These are phyloP conservation scores for Hermetia illucens DNA, from an alignment of 1,140 invertebrate species.

Conservation along the genomic window DNA sequence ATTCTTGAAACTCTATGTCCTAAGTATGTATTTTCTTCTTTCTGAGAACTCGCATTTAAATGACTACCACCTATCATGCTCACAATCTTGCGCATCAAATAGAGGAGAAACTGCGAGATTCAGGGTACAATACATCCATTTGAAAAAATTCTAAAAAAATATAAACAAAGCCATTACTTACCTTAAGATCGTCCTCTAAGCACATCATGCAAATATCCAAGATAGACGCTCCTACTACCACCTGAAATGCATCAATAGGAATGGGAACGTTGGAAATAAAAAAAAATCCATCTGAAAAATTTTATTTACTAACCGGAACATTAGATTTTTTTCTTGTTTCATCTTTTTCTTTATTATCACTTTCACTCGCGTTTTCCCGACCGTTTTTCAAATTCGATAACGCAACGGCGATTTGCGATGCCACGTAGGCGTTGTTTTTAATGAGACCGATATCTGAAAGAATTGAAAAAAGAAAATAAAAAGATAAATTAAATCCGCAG, in stretches of 20 bases:
- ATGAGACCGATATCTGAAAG: constrained; percentile 71
- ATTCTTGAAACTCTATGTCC: too few species aligned
- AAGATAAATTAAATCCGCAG: too few species aligned
- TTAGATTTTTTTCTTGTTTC: constrained; percentile 5
- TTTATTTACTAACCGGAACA: constrained; percentile 6
- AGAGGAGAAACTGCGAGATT: too few species aligned
- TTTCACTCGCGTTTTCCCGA: neutral
- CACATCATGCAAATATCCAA: constrained; percentile 59
- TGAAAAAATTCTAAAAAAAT: too few species aligned
- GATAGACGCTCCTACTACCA: constrained; percentile 72
- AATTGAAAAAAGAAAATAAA: constrained; percentile 1
- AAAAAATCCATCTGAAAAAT: constrained; percentile 1
- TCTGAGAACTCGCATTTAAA: too few species aligned
- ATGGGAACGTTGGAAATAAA: neutral
- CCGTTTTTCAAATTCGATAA: constrained; percentile 26
- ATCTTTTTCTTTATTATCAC: constrained; percentile 4
- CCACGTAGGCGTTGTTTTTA: constrained; percentile 81
- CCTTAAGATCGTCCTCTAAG: constrained; percentile 45
- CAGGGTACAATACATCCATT: too few species aligned
- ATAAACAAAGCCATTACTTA: constrained; percentile 33
- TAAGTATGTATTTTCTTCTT: too few species aligned
- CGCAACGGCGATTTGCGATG: constrained; percentile 64
- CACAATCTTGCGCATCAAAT: too few species aligned
- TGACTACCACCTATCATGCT: too few species aligned
- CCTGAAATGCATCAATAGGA: constrained; percentile 33